Conservation (phyloP, 2,113 vertebrate species). For the Fukomys damarensis region DNA sequence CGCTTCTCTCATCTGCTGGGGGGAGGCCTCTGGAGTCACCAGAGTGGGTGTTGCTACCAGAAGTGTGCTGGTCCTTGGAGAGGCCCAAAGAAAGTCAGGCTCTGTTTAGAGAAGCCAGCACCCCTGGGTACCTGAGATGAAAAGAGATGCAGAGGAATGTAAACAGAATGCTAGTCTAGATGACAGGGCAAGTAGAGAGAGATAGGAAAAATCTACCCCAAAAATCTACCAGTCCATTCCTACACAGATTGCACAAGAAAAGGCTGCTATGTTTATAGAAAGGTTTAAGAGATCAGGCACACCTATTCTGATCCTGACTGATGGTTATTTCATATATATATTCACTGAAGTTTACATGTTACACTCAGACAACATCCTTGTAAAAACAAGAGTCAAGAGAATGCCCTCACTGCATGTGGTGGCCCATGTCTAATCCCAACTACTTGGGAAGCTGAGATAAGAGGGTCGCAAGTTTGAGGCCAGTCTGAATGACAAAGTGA, state of each 20-base stretch:
- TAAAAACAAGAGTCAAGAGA: not conserved
- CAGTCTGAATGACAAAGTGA: not conserved
- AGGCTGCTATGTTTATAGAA: not conserved
- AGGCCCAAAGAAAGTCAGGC: not conserved
- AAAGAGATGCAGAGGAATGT: not conserved
- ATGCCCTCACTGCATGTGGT: not conserved
- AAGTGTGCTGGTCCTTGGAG: not conserved
- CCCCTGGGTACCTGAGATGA: not conserved
- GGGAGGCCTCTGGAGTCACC: not conserved
- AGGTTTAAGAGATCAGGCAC: not conserved
- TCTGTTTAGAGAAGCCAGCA: not conserved
- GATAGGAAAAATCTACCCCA: not conserved
- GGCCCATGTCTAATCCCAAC: not conserved
- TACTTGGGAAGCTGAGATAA: not conserved
- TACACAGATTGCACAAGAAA: not conserved
- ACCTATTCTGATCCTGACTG: not conserved
- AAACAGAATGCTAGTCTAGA: not conserved
- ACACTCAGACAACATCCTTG: not conserved
- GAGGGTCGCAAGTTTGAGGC: not conserved
- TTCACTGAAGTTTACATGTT: not conserved
- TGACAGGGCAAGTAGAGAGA: not conserved
- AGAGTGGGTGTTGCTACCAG: not conserved
- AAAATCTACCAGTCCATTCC: not conserved
- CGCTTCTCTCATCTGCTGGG: not conserved
- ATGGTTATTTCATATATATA: not conserved